Percentiles rank a stretch among this genome's conserved stretches.
phyloP scores from a whole-genome alignment of 2,113 vertebrate genomes.

The Platichthys stellatus region DNA sequence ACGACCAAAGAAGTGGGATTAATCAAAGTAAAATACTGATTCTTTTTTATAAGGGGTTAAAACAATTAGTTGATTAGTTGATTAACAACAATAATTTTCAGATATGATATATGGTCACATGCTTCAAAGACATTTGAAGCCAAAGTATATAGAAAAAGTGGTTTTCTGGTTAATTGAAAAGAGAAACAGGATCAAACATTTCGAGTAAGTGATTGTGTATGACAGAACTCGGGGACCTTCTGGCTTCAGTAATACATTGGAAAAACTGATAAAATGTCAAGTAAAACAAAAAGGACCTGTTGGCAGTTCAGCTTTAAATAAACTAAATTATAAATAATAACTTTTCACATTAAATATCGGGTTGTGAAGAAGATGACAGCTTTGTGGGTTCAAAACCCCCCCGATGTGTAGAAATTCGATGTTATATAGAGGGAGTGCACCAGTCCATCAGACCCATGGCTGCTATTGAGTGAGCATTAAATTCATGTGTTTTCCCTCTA shows the following conservation, averaged over 20 bases:
- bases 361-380: conserved; percentile 44
- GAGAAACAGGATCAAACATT: not conserved
- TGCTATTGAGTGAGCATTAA: not conserved
- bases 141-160: not conserved
- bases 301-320: conserved; percentile 21
- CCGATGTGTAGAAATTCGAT: conserved; percentile 13
- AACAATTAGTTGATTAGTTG: not conserved
- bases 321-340: not conserved
- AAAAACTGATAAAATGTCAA: not conserved
- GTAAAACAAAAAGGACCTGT: conserved; percentile 12
- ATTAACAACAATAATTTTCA: not conserved
- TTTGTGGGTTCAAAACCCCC: conserved; percentile 10
- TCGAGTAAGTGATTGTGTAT: not conserved
- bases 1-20: no score
- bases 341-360: conserved; percentile 31
- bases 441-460: conserved; percentile 25
- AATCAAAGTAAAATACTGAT: not conserved
- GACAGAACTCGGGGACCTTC: conserved; percentile 2
- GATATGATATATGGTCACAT: not conserved
- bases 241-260: not conserved
- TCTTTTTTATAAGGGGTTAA: not conserved
- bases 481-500: not conserved
- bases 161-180: not conserved
- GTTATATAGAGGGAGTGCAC: conserved; percentile 28
- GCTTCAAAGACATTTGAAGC: not conserved